phyloP scores from a whole-genome alignment of 2,797 vertebrate species.

The Serranus cabrilla region DNA sequence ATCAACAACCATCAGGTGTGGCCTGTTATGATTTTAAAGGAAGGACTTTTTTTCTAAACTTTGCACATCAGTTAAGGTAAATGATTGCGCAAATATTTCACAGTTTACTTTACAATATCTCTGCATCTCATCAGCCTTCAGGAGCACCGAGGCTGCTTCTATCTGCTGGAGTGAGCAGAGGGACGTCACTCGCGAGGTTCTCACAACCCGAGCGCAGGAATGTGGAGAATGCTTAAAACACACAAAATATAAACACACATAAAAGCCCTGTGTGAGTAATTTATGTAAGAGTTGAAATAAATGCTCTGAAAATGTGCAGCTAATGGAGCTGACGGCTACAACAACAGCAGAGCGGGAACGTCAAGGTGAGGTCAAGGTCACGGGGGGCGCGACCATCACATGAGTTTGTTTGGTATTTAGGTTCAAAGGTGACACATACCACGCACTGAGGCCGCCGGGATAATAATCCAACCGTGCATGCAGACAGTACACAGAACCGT shows the following conservation, averaged over 20 bases:
- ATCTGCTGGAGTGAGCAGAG: constrained; percentile 3
- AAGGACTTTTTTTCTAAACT: not conserved
- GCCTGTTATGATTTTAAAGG: constrained; percentile 1
- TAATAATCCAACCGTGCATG: constrained; percentile 19
- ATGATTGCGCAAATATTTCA: constrained; percentile 18
- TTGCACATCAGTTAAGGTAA: not conserved
- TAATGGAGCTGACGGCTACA: not conserved
- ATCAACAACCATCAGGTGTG: not conserved
- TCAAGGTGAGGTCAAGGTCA: constrained; percentile 42
- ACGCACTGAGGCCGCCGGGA: constrained; percentile 1
- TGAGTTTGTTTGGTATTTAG: constrained; percentile 39
- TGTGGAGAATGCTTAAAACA: constrained; percentile 59
- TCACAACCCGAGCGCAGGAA: constrained; percentile 45
- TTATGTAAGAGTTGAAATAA: constrained; percentile 39
- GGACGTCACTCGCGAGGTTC: constrained; percentile 18
- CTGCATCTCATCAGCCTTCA: constrained; percentile 41
- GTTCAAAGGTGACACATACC: constrained; percentile 37
- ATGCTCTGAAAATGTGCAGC: constrained; percentile 14
- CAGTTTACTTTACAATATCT: constrained; percentile 4
- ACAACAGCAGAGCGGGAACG: not conserved
- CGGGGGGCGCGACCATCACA: constrained; percentile 25
- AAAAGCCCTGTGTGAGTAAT: constrained; percentile 24
- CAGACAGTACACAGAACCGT: not conserved
- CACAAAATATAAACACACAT: constrained; percentile 8
- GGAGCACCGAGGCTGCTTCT: not conserved